phyloP scores from a whole-genome alignment of 2,888 invertebrate species.

The Linhomoeus sp. region DNA sequence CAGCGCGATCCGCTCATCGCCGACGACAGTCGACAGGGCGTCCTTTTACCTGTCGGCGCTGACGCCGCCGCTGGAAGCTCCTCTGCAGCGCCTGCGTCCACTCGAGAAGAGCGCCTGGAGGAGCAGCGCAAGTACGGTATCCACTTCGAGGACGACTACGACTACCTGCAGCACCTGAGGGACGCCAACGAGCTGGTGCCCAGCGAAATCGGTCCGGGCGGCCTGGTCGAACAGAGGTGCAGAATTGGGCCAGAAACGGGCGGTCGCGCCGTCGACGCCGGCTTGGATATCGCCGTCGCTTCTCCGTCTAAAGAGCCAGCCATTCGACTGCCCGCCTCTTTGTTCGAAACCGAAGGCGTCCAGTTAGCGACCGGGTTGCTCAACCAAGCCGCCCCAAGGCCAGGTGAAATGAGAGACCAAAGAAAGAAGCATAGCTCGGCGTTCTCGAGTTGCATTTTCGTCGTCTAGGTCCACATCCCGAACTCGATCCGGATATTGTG shows the following conservation, averaged over 20 bases:
- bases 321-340: constrained; percentile 69
- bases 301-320: too few species aligned
- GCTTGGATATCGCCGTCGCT: too few species aligned
- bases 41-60: constrained; percentile 35
- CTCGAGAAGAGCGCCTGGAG: constrained; percentile 13
- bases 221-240: constrained; percentile 3
- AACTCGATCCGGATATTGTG: constrained; percentile 74
- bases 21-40: constrained; percentile 57
- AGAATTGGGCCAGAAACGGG: background rate
- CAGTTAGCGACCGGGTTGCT: constrained; percentile 65
- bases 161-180: constrained; percentile 75
- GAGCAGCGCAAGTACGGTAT: constrained; percentile 63
- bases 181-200: constrained; percentile 31
- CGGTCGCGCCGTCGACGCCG: background rate
- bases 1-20: constrained; percentile 78
- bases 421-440: too few species aligned
- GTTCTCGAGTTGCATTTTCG: too few species aligned
- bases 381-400: constrained; percentile 54
- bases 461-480: constrained; percentile 27
- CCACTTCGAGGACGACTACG: constrained; percentile 79
- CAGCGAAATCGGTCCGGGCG: background rate
- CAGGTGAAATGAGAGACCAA: constrained; percentile 32
- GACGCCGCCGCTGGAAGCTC: background rate
- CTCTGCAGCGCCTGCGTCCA: background rate
- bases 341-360: constrained; percentile 56